Evolutionary conservation across 2,797 vertebrate species (phyloP).

Genomic region (Kryptopterus vitreolus): DNA sequence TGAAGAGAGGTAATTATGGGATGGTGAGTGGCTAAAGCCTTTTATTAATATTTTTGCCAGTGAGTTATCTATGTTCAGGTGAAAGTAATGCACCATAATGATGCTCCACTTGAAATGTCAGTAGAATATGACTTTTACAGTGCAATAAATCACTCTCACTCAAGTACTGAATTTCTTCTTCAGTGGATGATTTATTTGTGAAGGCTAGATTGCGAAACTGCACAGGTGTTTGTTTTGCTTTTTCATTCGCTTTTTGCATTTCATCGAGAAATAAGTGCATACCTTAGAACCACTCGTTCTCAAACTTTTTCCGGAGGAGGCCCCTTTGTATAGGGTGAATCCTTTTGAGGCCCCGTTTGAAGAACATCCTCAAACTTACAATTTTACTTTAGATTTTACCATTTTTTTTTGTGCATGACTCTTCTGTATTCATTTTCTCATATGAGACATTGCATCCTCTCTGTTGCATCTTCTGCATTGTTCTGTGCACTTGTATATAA

Average conservation of each 20-base stretch:
- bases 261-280: neutral
- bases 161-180: neutral
- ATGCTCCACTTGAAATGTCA: neutral
- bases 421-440: no score
- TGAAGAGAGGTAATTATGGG: neutral
- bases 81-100: neutral
- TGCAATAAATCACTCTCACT: neutral
- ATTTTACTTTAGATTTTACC: no score
- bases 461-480: no score
- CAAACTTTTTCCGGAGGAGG: no score
- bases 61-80: conserved; percentile 1
- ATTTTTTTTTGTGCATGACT: no score
- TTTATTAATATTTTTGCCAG: conserved; percentile 1
- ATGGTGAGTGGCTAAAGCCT: neutral
- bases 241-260: neutral
- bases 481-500: no score
- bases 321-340: no score
- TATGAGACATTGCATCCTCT: no score
- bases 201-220: conserved; percentile 4
- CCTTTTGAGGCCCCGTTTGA: no score
- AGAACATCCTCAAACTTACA: no score
- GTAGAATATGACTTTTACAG: neutral
- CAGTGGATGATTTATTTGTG: neutral
- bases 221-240: neutral
- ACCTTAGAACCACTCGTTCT: no score